Evolutionary conservation across 1,140 invertebrate species (phyloP), one percentile per base, ranked within the genome.

Genomic region (Drosophila rhopaloa): DNA sequence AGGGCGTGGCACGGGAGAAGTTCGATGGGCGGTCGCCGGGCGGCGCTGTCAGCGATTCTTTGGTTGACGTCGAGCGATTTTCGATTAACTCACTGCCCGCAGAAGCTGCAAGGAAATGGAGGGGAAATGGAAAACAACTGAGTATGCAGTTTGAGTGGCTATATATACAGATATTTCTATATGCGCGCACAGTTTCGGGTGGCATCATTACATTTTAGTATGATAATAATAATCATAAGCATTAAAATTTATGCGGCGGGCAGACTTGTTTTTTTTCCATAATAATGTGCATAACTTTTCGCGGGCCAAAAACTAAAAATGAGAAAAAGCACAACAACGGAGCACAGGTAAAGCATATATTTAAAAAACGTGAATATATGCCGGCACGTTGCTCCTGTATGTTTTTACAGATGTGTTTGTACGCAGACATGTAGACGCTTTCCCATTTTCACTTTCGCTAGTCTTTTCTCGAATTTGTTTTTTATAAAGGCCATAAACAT

Each of bases 271-370:
- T 63, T 59, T 53, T 37, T 60, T 75, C 67, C 67, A 9, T 78
- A 75, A 82, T 82, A 86, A 82, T 86, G 83, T 65, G 71, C 79
- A 88, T 88, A 86, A 82, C 76, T 86, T 84, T 81, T 65, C 41
- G 56, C 10, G 38, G 9, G 44, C 24, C 41, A 47, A 47, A 61
- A 80, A 50, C 54, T 54, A 56, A 71, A 63, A 41, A 58, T 24
- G 13, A n/a, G 48, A 6, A 59, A 24, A 32, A 9, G 44, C 27
- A 16, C n/a, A 58, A 70, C 10, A 68, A 11, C 10, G 14, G 40
- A 29, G 10, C 5, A 41, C 27, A n/a, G 37, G 43, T 59, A 41
- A 24, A 37, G 27, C 19, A 50, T 65, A 44, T 14, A 65, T 41
- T 41, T 57, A 48, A 37, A 65, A 43, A 56, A 37, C 24, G 16